Conservation (phyloP, 2,888 invertebrate genomes). For the Zelleria hepariella region DNA sequence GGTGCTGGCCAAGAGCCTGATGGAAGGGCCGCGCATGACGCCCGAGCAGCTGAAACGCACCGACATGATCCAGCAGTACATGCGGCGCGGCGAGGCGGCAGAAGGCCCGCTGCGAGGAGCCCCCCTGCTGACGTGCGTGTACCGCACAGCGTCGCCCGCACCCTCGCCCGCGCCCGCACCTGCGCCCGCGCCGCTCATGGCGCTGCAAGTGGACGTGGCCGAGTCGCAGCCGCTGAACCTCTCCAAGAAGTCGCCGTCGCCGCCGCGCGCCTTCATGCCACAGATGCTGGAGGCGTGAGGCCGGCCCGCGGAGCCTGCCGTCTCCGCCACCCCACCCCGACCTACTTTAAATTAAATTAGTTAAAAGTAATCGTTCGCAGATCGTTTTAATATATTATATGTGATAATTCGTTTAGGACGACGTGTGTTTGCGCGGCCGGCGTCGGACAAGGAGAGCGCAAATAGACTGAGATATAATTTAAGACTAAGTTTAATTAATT, state of each 20-base stretch:
- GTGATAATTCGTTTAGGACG: slow-evolving; percentile 74
- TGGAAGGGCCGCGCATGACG: slow-evolving; percentile 95
- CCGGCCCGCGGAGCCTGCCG: slow-evolving; percentile 62
- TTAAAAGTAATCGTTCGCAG: slow-evolving; percentile 67
- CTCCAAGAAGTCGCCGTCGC: slow-evolving; percentile 85
- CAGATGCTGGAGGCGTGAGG: slow-evolving; percentile 77
- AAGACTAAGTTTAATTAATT: slow-evolving; percentile 75
- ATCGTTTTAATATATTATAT: slow-evolving; percentile 78
- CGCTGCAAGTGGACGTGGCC: slow-evolving; percentile 83
- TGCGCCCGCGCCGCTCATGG: slow-evolving; percentile 58
- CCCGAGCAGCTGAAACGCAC: slow-evolving; percentile 93
- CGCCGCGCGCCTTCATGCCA: slow-evolving; percentile 52
- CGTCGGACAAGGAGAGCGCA: slow-evolving; percentile 71
- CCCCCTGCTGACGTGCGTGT: slow-evolving; percentile 37
- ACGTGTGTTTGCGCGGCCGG: slow-evolving; percentile 69
- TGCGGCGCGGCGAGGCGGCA: slow-evolving; percentile 81
- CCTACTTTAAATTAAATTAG: slow-evolving; percentile 69
- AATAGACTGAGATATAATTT: slow-evolving; percentile 74
- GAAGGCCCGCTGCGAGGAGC: slow-evolving; percentile 51
- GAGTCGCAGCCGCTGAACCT: slow-evolving; percentile 89
- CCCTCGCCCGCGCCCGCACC: slow-evolving; percentile 35
- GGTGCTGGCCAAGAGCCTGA: slow-evolving; percentile 89
- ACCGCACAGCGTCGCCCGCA: slow-evolving; percentile 38
- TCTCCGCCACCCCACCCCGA: slow-evolving; percentile 69
- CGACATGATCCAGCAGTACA: slow-evolving; percentile 92